phyloP scores from a whole-genome alignment of 2,113 vertebrate genomes.

The Malurus melanocephalus region DNA sequence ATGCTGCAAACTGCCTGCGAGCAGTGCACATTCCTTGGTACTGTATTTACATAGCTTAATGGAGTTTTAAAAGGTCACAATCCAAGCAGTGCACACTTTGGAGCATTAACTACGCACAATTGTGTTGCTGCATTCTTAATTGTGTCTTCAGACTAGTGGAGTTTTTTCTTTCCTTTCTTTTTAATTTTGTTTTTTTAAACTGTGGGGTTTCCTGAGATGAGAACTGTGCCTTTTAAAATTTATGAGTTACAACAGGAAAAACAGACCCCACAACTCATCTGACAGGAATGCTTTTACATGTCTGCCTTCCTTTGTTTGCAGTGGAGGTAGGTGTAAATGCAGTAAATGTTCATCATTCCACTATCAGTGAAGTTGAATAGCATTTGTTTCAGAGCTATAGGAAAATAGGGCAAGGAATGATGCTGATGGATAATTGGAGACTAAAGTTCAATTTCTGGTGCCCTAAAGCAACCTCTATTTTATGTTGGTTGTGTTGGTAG shows the following conservation, averaged over 20 bases:
- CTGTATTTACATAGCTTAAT: constrained; percentile 75
- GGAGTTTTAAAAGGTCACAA: constrained; percentile 73
- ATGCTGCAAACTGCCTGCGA: constrained; percentile 41
- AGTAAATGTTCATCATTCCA: not conserved
- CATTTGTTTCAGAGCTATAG: not conserved
- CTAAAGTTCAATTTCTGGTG: not conserved
- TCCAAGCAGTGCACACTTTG: constrained; percentile 38
- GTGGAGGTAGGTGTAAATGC: not conserved
- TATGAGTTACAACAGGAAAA: not conserved
- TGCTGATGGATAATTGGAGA: not conserved
- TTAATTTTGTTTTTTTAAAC: not conserved
- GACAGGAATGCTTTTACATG: not conserved
- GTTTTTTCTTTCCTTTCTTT: not conserved
- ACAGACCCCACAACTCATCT: not conserved
- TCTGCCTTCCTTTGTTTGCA: not conserved
- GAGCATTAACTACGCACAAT: constrained; percentile 36
- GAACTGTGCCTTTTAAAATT: not conserved
- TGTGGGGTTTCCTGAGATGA: not conserved
- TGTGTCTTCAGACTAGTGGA: not conserved
- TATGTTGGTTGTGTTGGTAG: not conserved
- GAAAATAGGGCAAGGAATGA: not conserved
- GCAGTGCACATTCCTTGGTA: constrained; percentile 51
- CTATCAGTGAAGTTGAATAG: not conserved
- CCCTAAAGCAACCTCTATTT: not conserved
- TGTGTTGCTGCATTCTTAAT: constrained; percentile 52